A percentile compares a stretch with the other conserved stretches of the same genome.
phyloP scores from a whole-genome alignment of 2,113 vertebrate species.

The Garra rufa region DNA sequence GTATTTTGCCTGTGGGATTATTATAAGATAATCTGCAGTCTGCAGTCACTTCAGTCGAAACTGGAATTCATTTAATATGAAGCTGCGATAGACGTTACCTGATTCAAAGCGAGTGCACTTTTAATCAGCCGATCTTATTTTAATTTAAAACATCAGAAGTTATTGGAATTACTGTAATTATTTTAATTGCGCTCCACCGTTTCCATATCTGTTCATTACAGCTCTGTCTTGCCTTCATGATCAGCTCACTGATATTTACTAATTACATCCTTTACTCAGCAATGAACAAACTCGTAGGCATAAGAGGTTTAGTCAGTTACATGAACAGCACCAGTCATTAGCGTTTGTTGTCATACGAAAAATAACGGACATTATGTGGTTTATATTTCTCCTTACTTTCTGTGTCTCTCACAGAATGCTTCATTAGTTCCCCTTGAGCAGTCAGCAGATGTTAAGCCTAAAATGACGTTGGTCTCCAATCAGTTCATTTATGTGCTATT shows the following conservation, averaged over 20 bases:
- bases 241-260: slow-evolving; percentile 26
- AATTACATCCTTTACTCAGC: background rate
- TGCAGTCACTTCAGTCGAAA: slow-evolving; percentile 19
- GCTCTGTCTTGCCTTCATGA: slow-evolving; percentile 9
- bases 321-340: slow-evolving; percentile 17
- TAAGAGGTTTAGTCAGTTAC: slow-evolving; percentile 16
- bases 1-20: slow-evolving; percentile 32
- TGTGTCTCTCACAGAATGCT: background rate
- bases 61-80: slow-evolving; percentile 15
- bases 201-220: slow-evolving; percentile 28
- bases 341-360: background rate
- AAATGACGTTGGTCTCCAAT: slow-evolving; percentile 9
- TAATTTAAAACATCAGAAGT: slow-evolving; percentile 32
- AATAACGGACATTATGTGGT: background rate
- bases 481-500: background rate
- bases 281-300: background rate
- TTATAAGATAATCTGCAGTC: slow-evolving; percentile 36
- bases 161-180: slow-evolving; percentile 24
- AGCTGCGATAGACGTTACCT: background rate
- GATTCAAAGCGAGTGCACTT: background rate
- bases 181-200: slow-evolving; percentile 13
- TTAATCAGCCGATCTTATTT: slow-evolving; percentile 1
- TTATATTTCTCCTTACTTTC: background rate
- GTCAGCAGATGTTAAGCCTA: slow-evolving; percentile 34
- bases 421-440: slow-evolving; percentile 38